Conservation (phyloP, 2,113 vertebrate genomes). For the Platysteira castanea region DNA sequence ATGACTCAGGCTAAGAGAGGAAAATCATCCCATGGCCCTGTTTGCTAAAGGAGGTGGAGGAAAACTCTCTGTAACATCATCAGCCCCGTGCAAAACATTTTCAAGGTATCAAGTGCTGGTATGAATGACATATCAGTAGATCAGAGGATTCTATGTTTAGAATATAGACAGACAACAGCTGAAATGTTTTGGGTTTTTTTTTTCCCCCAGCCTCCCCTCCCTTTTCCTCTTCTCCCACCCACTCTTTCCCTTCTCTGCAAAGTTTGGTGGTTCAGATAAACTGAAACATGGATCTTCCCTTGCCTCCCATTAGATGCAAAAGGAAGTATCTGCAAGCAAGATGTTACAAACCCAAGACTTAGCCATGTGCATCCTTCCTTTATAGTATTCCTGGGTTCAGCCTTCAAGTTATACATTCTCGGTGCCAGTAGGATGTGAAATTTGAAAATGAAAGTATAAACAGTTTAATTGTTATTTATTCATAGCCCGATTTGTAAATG, state of each 20-base stretch:
- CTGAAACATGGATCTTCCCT: neutral
- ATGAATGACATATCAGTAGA: neutral
- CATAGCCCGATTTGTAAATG: neutral
- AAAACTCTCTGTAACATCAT: neutral
- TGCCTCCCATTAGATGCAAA: neutral
- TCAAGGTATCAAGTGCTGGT: neutral
- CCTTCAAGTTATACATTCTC: neutral
- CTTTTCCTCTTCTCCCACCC: constrained; percentile 13
- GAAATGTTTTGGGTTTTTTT: neutral
- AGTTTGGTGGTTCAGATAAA: constrained; percentile 4
- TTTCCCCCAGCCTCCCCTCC: neutral
- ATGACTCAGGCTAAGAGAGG: constrained; percentile 49
- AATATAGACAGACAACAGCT: neutral
- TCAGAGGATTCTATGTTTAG: neutral
- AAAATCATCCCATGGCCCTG: constrained; percentile 43
- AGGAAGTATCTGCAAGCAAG: constrained; percentile 35
- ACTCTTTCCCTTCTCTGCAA: constrained; percentile 27
- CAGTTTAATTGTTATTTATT: neutral
- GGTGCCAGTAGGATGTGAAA: neutral
- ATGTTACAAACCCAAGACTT: neutral
- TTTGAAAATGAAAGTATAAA: neutral
- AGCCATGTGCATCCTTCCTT: neutral
- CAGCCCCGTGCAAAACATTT: neutral
- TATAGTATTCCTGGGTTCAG: neutral
- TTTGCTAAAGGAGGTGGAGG: constrained; percentile 38